phyloP scores from a whole-genome alignment of 2,113 vertebrate genomes.

The Brienomyrus brachyistius region DNA sequence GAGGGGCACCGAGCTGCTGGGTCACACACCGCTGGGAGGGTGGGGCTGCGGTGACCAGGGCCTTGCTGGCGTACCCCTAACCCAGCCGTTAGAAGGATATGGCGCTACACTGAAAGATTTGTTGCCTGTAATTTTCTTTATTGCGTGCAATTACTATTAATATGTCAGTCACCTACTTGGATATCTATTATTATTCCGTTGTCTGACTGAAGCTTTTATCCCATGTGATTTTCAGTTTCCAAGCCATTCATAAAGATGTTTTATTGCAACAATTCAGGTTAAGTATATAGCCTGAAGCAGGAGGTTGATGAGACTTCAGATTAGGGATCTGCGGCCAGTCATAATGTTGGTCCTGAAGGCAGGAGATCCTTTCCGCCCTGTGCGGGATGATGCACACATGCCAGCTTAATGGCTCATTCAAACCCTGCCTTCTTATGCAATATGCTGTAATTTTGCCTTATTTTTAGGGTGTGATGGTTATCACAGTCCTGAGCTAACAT shows the following conservation, averaged over 20 bases:
- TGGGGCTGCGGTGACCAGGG: background rate
- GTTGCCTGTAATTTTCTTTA: background rate
- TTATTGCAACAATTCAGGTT: background rate
- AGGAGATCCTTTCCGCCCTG: background rate
- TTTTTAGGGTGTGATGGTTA: background rate
- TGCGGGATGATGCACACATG: background rate
- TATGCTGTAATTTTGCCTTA: background rate
- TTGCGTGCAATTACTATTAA: background rate
- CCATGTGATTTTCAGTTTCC: background rate
- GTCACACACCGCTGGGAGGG: background rate
- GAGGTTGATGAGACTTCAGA: background rate
- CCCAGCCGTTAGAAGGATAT: background rate
- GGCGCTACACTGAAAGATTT: background rate
- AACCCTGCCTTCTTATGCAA: background rate
- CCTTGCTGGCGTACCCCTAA: background rate
- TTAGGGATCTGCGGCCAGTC: background rate
- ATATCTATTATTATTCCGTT: background rate
- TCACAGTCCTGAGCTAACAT: background rate
- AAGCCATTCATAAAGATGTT: background rate
- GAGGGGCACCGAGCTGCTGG: background rate
- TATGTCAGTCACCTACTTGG: background rate
- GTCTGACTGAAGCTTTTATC: slow-evolving; percentile 2
- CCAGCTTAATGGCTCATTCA: background rate
- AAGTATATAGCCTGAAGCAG: background rate
- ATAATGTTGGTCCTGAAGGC: background rate